Percentiles rank a stretch among this genome's conserved stretches.
Conservation (phyloP, 1,140 invertebrate species). For the Drosophila pectinifera region DNA sequence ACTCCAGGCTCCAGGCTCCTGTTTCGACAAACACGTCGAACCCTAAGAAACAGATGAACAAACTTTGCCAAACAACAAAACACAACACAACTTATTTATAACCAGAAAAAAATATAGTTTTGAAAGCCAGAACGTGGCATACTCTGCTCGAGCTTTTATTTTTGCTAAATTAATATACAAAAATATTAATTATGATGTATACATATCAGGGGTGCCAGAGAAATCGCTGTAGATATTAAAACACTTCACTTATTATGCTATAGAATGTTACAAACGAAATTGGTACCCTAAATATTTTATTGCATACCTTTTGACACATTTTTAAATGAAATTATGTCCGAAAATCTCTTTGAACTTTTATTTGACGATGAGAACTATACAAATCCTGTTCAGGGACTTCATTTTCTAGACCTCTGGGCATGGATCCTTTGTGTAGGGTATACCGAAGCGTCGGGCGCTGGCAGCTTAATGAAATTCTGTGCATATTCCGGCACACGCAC, state of each 20-base stretch:
- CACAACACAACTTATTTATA: conserved; percentile 80
- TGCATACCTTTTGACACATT: neutral
- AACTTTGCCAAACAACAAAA: conserved; percentile 76
- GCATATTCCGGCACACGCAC: conserved; percentile 70
- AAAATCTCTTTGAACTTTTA: too few species aligned
- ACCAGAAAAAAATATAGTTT: neutral
- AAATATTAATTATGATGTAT: too few species aligned
- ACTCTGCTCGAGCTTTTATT: neutral
- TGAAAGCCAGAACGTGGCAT: neutral
- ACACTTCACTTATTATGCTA: too few species aligned
- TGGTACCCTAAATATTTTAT: too few species aligned
- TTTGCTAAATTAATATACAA: too few species aligned
- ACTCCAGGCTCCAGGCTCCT: conserved; percentile 7
- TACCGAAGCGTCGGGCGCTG: conserved; percentile 32
- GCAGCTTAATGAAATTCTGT: conserved; percentile 77
- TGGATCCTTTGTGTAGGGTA: neutral
- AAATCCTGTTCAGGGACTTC: too few species aligned
- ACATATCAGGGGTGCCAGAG: too few species aligned
- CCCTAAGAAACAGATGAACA: conserved; percentile 62
- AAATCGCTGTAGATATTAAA: too few species aligned
- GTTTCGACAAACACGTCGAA: conserved; percentile 60
- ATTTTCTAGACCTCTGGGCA: neutral
- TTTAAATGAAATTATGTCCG: neutral
- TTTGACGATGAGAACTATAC: too few species aligned
- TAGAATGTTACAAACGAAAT: too few species aligned